phyloP scores from a whole-genome alignment of 2,888 invertebrate species.

The Entomobrya multifasciata region DNA sequence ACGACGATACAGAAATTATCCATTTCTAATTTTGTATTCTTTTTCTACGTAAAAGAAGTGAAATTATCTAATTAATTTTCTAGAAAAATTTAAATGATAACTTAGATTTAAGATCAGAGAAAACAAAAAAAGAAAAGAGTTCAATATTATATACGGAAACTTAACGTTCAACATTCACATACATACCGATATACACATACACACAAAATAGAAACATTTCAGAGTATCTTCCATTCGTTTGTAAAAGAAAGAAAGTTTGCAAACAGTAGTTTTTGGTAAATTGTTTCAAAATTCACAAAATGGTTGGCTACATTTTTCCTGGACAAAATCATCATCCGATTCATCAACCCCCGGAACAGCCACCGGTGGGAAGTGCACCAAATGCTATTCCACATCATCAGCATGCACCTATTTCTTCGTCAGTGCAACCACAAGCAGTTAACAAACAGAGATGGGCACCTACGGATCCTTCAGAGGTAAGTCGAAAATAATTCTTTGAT shows the following conservation, averaged over 20 bases:
- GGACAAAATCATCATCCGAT: constrained; percentile 75
- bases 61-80: constrained; percentile 38
- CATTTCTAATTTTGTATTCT: constrained; percentile 71
- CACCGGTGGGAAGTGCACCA: constrained; percentile 67
- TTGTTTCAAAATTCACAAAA: constrained; percentile 48
- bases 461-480: constrained; percentile 72
- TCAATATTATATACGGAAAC: constrained; percentile 41
- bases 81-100: constrained; percentile 18
- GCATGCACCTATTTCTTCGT: constrained; percentile 59
- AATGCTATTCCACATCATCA: constrained; percentile 64
- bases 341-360: constrained; percentile 70
- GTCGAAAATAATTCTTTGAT: neutral
- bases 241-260: neutral
- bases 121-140: too few relatives aligned
- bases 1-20: constrained; percentile 38
- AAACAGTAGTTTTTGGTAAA: neutral
- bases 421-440: constrained; percentile 63
- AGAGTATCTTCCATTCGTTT: neutral
- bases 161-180: constrained; percentile 55
- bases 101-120: constrained; percentile 17
- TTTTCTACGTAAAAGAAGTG: constrained; percentile 63
- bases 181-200: constrained; percentile 20
- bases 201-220: neutral
- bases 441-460: constrained; percentile 76
- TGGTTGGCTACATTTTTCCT: constrained; percentile 78